Percentiles rank a stretch among this genome's conserved stretches.
These are phyloP conservation scores for Lithobates pipiens DNA, from an alignment of 2,797 vertebrate genomes.

Conservation along the genomic window DNA sequence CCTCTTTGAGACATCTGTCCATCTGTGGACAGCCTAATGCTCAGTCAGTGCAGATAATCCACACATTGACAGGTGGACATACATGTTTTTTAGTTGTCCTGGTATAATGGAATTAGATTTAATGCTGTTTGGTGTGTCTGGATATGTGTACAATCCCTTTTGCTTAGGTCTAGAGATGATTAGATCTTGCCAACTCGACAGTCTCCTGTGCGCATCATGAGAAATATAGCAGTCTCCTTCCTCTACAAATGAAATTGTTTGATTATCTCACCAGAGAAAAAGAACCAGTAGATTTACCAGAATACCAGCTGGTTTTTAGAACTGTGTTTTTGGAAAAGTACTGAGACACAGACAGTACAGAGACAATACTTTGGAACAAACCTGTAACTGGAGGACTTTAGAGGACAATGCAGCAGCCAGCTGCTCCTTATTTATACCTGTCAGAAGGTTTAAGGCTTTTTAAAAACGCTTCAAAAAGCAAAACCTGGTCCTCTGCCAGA, in stretches of 20 bases:
- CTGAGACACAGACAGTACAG: background rate
- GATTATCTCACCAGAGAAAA: background rate
- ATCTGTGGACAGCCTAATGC: background rate
- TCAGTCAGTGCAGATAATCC: background rate
- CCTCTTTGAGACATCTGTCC: background rate
- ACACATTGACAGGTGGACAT: background rate
- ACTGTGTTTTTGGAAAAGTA: background rate
- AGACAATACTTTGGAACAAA: too few species aligned
- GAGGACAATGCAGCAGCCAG: background rate
- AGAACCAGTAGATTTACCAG: background rate
- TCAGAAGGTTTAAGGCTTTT: too few species aligned
- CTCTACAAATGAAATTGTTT: background rate
- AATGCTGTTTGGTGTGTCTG: constrained; percentile 49
- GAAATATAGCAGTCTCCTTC: background rate
- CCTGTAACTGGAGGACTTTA: background rate
- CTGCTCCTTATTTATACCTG: background rate
- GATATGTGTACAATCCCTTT: constrained; percentile 52
- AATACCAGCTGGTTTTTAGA: background rate
- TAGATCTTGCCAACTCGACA: constrained; percentile 34
- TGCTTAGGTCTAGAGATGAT: constrained; percentile 22
- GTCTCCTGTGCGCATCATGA: background rate
- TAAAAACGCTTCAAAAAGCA: too few species aligned
- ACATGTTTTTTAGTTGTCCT: constrained; percentile 7
- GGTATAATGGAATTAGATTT: constrained; percentile 53
- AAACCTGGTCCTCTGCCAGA: too few species aligned